Evolutionary conservation across 1,140 invertebrate genomes (phyloP).

Genomic region (Akabosia matsudoensis): DNA sequence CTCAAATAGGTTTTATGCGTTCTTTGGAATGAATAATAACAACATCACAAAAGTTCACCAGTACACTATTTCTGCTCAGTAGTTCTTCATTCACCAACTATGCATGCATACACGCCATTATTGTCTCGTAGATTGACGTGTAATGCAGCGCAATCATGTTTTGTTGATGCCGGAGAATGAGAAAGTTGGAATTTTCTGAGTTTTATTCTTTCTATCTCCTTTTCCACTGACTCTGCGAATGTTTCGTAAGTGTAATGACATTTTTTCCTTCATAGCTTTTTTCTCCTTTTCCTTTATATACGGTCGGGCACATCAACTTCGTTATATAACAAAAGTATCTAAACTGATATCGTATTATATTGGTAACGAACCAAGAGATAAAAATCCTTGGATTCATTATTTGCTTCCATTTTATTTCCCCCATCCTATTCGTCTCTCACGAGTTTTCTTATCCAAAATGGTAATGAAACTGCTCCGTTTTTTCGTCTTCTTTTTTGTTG

Average conservation of each 20-base stretch:
- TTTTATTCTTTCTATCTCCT: neutral
- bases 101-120: neutral
- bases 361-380: neutral
- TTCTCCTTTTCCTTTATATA: neutral
- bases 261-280: neutral
- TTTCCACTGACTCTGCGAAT: neutral
- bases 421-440: neutral
- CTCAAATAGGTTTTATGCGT: neutral
- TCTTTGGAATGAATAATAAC: neutral
- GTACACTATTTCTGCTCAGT: no score
- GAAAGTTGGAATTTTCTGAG: neutral
- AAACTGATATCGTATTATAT: no score
- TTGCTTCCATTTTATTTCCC: slow-evolving; percentile 18
- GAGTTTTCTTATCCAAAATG: slow-evolving; percentile 10
- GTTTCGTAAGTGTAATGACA: neutral
- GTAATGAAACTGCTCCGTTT: slow-evolving; percentile 14
- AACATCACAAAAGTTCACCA: neutral
- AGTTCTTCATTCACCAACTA: neutral
- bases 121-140: slow-evolving; percentile 8
- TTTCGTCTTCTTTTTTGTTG: neutral
- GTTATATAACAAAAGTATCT: neutral
- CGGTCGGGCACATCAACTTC: neutral
- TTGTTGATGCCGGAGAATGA: neutral
- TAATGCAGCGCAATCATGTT: neutral
- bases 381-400: slow-evolving; percentile 17